phyloP scores from a whole-genome alignment of 2,113 vertebrate genomes.

The Camelus bactrianus region DNA sequence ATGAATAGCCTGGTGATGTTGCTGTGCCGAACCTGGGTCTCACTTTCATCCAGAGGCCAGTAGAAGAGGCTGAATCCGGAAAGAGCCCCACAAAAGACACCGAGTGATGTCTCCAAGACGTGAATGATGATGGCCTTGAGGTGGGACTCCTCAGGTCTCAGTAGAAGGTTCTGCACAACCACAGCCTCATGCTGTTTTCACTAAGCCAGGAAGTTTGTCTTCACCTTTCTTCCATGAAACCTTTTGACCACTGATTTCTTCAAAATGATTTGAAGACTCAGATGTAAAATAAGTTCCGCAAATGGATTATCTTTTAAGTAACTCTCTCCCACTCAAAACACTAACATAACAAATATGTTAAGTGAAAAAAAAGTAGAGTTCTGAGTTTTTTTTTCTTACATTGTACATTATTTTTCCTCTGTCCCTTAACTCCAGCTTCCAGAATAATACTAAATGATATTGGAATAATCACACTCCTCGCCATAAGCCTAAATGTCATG shows the following conservation, averaged over 20 bases:
- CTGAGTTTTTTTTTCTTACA: not conserved
- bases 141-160: not conserved
- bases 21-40: not conserved
- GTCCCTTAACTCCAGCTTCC: not conserved
- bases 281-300: not conserved
- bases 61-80: not conserved
- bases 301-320: not conserved
- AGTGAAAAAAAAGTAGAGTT: not conserved
- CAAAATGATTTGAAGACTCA: not conserved
- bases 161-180: not conserved
- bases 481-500: not conserved
- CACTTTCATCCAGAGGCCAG: not conserved
- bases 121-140: not conserved
- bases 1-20: not conserved
- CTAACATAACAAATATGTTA: not conserved
- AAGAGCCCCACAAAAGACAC: not conserved
- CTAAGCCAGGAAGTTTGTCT: not conserved
- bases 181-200: not conserved
- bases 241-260: not conserved
- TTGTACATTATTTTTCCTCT: not conserved
- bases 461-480: not conserved
- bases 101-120: not conserved
- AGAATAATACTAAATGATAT: not conserved
- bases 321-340: not conserved
- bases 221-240: not conserved